Conservation (phyloP, 2,888 invertebrate species). For the Tenthredo notha region DNA sequence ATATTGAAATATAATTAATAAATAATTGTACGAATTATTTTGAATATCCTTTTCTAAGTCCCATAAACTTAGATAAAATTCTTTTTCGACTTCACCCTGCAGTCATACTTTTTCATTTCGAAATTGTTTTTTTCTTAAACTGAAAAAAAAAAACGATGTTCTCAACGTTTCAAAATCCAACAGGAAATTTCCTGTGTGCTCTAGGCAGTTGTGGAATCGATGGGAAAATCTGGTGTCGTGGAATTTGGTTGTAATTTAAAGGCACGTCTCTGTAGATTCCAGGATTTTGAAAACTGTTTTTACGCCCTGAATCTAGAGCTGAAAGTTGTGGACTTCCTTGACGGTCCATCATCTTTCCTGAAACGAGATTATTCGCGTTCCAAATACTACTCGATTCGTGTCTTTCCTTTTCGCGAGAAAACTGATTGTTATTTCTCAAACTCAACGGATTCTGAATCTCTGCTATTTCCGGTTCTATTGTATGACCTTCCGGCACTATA, state of each 20-base stretch:
- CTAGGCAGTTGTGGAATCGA: background rate
- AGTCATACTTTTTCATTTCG: too few relatives aligned
- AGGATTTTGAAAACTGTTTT: background rate
- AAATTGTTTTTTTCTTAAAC: too few relatives aligned
- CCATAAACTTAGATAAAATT: too few relatives aligned
- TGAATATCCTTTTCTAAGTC: too few relatives aligned
- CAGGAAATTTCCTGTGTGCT: background rate
- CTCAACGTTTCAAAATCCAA: background rate
- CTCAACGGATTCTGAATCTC: background rate
- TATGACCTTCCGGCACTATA: background rate
- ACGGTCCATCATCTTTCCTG: background rate
- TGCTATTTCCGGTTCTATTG: background rate
- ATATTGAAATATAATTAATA: too few relatives aligned
- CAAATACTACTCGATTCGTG: background rate
- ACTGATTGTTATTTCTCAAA: background rate
- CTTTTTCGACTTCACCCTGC: too few relatives aligned
- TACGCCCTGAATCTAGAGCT: background rate
- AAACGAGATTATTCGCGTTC: background rate
- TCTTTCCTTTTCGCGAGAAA: background rate
- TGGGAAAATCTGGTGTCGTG: background rate
- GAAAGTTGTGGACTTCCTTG: background rate
- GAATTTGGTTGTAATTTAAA: background rate
- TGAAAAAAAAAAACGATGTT: too few relatives aligned
- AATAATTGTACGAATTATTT: too few relatives aligned
- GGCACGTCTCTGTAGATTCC: background rate